These are phyloP conservation scores for Xenentodon cancila DNA, from an alignment of 2,797 vertebrate species.

Conservation along the genomic window DNA sequence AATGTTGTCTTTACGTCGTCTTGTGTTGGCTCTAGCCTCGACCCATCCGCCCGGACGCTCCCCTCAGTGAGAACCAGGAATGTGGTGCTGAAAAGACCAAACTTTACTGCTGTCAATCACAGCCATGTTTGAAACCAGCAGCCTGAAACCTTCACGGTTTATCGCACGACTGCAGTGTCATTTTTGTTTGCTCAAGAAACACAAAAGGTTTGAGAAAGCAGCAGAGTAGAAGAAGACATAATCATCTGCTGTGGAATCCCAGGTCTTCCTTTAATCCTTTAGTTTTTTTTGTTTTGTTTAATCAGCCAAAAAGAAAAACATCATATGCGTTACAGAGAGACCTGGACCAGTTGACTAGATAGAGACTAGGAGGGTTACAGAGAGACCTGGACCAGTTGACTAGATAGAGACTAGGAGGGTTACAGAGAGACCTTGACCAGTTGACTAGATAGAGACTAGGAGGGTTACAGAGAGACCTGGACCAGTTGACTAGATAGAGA, in stretches of 20 bases:
- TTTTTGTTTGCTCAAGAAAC: conserved; percentile 37
- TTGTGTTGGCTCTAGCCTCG: conserved; percentile 28
- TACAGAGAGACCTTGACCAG: no score
- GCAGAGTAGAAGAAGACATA: conserved; percentile 44
- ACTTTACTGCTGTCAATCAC: conserved; percentile 53
- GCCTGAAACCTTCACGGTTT: conserved; percentile 48
- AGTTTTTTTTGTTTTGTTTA: no score
- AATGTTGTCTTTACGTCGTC: conserved; percentile 47
- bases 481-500: no score
- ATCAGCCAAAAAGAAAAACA: no score
- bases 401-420: no score
- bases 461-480: no score
- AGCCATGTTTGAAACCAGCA: conserved; percentile 52
- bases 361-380: no score
- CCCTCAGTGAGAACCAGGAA: conserved; percentile 64
- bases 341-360: no score
- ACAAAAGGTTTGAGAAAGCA: conserved; percentile 56
- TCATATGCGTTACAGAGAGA: no score
- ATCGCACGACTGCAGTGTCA: conserved; percentile 33
- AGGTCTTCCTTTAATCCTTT: conserved; percentile 14
- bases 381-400: no score
- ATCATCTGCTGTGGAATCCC: conserved; percentile 52
- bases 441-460: no score
- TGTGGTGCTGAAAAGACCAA: conserved; percentile 57
- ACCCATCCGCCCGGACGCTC: conserved; percentile 47